Evolutionary conservation across 1,140 invertebrate genomes (phyloP), one percentile per base, ranked within the genome.

Genomic region (Solenopsis invicta): DNA sequence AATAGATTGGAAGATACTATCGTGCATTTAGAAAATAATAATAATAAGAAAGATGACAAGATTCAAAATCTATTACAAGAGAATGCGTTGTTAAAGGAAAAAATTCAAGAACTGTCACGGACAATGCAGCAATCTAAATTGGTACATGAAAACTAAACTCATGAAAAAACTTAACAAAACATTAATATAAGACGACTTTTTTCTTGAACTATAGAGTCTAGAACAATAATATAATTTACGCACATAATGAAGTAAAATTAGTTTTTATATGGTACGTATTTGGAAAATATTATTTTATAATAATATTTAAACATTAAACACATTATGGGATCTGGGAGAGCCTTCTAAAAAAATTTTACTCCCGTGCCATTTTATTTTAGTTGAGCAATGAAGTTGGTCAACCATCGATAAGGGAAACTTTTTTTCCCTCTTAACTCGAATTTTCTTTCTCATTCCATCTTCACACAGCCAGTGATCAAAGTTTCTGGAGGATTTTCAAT

Each of bases 61-160:
- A 89, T 91, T 69, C 52, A 62, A 29, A n/a, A 87, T 12, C 34
- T 93, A 16, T n/a, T 84, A 76, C 52, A n/a, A n/a, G n/a, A n/a
- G n/a, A n/a, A n/a, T n/a, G n/a, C n/a, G n/a, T n/a, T n/a, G n/a
- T n/a, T n/a, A 62, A 76, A 92, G 86, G 41, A 62, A 64, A 21
- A 61, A 62, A 67, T 90, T 21, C 67, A 12, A 29, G 84, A 85
- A 50, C n/a, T 21, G 13, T 52, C 3, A 13, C 37, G 24, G 1
- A 59, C 1, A 29, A 77, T n/a, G 29, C 6, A 34, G 37, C 10
- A 48, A 24, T 21, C 2, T 88, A 80, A 72, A 16, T 4, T 1
- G 1, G 0, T 29, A 29, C 2, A 29, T 56, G 24, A 41, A 16
- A 13, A 2, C 18, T 61, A 67, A 13, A 52, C 18, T 74, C 18